Percentiles rank a stretch among this genome's conserved stretches.
phyloP scores from a whole-genome alignment of 2,797 vertebrate genomes.

The Arctocebus calabarensis region DNA sequence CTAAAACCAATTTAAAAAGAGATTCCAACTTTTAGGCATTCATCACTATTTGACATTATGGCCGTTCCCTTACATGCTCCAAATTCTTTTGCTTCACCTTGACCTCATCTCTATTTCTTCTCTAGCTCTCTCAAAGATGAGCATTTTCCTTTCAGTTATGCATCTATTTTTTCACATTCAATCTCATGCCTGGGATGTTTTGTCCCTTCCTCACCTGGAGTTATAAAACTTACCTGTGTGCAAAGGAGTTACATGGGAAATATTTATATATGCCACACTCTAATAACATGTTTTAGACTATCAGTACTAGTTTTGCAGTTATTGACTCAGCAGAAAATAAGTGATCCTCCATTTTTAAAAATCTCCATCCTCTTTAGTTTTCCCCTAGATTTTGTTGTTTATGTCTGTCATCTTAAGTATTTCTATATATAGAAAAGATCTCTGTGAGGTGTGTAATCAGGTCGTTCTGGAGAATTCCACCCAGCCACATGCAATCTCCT shows the following conservation, averaged over 20 bases:
- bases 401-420: background rate
- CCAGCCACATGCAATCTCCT: constrained; percentile 1
- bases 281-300: constrained; percentile 41
- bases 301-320: constrained; percentile 39
- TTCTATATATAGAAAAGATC: constrained; percentile 47
- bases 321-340: constrained; percentile 39
- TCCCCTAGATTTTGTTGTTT: background rate
- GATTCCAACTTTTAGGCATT: constrained; percentile 52
- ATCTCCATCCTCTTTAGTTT: background rate
- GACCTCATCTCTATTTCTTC: constrained; percentile 11
- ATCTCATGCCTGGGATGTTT: constrained; percentile 20
- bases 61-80: background rate
- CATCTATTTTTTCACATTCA: constrained; percentile 58
- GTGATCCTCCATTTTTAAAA: constrained; percentile 18
- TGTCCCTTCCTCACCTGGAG: constrained; percentile 24
- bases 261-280: constrained; percentile 16
- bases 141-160: constrained; percentile 1
- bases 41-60: constrained; percentile 1
- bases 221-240: constrained; percentile 48
- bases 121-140: background rate
- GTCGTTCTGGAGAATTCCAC: constrained; percentile 25
- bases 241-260: background rate
- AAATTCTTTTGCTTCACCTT: constrained; percentile 20
- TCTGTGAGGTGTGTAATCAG: constrained; percentile 22
- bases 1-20: constrained; percentile 65